Percentiles rank a stretch among this genome's conserved stretches.
Conservation (phyloP, 2,888 invertebrate species). For the Spisula subtruncata region DNA sequence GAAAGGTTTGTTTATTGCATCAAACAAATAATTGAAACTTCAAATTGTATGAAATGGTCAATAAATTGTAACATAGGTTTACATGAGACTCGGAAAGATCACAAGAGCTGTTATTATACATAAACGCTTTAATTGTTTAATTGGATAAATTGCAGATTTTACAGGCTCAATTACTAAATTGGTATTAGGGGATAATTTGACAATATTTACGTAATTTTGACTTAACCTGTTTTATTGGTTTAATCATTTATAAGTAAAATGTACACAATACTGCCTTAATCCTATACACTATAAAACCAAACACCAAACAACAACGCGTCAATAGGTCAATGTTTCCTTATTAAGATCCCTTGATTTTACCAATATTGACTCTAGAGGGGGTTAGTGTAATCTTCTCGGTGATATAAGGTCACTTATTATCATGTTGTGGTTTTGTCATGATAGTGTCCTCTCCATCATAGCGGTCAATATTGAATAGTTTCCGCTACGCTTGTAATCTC, state of each 20-base stretch:
- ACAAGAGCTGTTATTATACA: not conserved
- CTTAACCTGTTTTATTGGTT: not conserved
- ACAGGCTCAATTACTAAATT: not conserved
- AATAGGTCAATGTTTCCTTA: not conserved
- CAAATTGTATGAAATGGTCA: not conserved
- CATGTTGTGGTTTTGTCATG: not conserved
- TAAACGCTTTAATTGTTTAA: not conserved
- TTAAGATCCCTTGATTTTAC: conserved; percentile 20
- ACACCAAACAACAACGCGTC: not conserved
- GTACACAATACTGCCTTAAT: not conserved
- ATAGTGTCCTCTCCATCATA: not conserved
- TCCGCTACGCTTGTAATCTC: not conserved
- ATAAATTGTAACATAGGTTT: not conserved
- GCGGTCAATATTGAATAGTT: not conserved
- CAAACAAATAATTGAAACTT: conserved; percentile 18
- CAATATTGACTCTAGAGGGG: not conserved
- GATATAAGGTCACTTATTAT: conserved; percentile 9
- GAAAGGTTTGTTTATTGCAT: conserved; percentile 2
- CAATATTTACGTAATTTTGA: not conserved
- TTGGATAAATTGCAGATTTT: not conserved
- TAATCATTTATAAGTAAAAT: not conserved
- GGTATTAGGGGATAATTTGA: not conserved
- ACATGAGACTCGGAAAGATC: too few relatives aligned
- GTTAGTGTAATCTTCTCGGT: not conserved
- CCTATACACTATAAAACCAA: not conserved